Percentiles rank a stretch among this genome's conserved stretches.
phyloP scores from a whole-genome alignment of 2,797 vertebrate genomes.

The Sebastes flavidus region DNA sequence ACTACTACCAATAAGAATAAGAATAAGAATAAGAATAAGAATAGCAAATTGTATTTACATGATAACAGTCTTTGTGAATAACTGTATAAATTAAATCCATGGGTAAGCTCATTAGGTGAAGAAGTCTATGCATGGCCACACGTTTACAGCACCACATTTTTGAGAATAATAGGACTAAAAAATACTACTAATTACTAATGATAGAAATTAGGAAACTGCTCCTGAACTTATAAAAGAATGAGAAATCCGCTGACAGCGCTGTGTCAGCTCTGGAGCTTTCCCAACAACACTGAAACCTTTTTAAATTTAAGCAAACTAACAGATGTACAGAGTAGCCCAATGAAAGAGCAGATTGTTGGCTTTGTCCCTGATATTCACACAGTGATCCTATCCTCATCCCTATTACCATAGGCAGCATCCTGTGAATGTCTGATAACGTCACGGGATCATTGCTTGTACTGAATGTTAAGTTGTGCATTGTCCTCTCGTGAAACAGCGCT shows the following conservation, averaged over 20 bases:
- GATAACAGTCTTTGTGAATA: too few relatives aligned
- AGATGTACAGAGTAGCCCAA: background rate
- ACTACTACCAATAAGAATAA: background rate
- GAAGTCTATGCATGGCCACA: background rate
- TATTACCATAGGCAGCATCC: background rate
- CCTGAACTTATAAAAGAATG: background rate
- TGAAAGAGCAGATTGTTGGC: background rate
- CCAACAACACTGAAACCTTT: background rate
- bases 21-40: background rate
- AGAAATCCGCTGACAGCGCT: background rate
- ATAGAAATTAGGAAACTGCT: background rate
- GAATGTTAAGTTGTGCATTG: background rate
- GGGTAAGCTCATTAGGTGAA: background rate
- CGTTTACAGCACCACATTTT: background rate
- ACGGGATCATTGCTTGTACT: background rate
- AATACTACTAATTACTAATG: background rate
- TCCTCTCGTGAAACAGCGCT: background rate
- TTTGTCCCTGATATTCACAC: background rate
- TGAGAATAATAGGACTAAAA: background rate
- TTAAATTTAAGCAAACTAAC: slow-evolving; percentile 4
- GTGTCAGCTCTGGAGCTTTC: background rate
- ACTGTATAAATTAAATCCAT: background rate
- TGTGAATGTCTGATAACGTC: background rate
- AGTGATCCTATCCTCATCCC: background rate
- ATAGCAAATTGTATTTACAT: background rate